Evolutionary conservation across 2,113 vertebrate genomes (phyloP), one percentile per base, ranked within the genome.

Genomic region (Gulo gulo): DNA sequence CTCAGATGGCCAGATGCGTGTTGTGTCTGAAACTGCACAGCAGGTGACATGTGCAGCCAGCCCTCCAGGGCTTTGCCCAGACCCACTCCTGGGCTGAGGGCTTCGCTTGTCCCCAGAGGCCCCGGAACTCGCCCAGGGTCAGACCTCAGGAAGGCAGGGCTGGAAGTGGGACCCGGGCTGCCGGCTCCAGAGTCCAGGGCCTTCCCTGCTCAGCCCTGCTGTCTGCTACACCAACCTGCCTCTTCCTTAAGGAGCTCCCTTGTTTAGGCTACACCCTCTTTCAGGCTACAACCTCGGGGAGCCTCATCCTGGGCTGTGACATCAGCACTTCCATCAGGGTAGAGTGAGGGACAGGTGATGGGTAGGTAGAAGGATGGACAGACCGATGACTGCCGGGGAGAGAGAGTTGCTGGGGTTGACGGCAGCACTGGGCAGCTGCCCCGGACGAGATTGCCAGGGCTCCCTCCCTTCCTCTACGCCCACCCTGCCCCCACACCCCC

Each of bases 201-300:
- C 42, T 16, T 45, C 7, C 29, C 15, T 1, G 42, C 11, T 8
- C 20, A 1, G 69, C 29, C 59, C 13, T 47, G 45, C 76, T 1
- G 6, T 7, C 36, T 1, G 74, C 16, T 0, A 3, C 26, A 0
- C 18, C 7, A 21, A 39, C 57, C 57, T 24, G 47, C 31, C 8
- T 18, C 63, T 23, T 15, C 39, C 52, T 10, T 1, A 11, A 34
- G 4, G 2, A 12, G 26, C 9, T 61, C 16, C 0, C 20, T n/a
- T 3, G 4, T 11, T 2, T 67, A 34, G 59, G 29, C 34, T 18
- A 11, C 4, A 2, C 2, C 1, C n/a, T 39, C 23, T 15, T 52
- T 2, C 73, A 36, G 59, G 24, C 34, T 18, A 11, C 5, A 2
- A 2, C 1, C n/a, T 39, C 23, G 24, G 15, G 0, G 2, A 13